Evolutionary conservation across 2,113 vertebrate species (phyloP).

Genomic region (Notothenia coriiceps): DNA sequence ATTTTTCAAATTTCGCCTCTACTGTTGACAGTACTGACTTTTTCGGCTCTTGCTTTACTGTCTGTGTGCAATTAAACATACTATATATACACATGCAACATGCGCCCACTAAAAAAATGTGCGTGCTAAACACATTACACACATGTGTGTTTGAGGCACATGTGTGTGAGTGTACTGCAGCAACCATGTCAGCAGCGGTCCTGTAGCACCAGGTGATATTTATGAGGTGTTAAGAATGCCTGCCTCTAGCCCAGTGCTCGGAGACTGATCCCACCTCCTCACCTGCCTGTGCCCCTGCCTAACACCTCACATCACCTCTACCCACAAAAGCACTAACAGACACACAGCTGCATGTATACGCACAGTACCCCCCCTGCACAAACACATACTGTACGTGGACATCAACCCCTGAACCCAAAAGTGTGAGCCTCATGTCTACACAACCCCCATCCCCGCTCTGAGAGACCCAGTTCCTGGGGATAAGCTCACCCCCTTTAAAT

Average conservation of each 20-base stretch:
- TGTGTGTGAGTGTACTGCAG: slow-evolving; percentile 26
- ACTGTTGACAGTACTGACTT: slow-evolving; percentile 48
- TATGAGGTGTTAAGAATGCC: slow-evolving; percentile 82
- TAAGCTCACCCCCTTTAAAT: slow-evolving; percentile 67
- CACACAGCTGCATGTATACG: slow-evolving; percentile 5
- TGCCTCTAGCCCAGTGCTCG: slow-evolving; percentile 70
- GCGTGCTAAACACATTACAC: slow-evolving; percentile 22
- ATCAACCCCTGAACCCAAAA: slow-evolving; percentile 57
- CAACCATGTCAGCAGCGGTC: slow-evolving; percentile 60
- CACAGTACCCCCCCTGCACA: not conserved
- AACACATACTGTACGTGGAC: not conserved
- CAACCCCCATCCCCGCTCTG: slow-evolving; percentile 32
- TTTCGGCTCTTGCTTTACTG: slow-evolving; percentile 20
- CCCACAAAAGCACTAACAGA: slow-evolving; percentile 24
- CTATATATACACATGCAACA: slow-evolving; percentile 22
- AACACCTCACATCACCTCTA: slow-evolving; percentile 48
- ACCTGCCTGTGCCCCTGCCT: slow-evolving; percentile 14
- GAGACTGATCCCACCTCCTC: slow-evolving; percentile 54
- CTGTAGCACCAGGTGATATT: slow-evolving; percentile 81
- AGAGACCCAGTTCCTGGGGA: slow-evolving; percentile 48
- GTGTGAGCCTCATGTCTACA: slow-evolving; percentile 59
- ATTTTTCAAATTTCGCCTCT: slow-evolving; percentile 55
- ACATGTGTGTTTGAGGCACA: not conserved
- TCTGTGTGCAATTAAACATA: slow-evolving; percentile 41
- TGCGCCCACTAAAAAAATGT: slow-evolving; percentile 23